Evolutionary conservation across 64 coral and sea anemone species (phyloP), one percentile per base, ranked within the genome.

Genomic region (Stichodactyla helianthus): DNA sequence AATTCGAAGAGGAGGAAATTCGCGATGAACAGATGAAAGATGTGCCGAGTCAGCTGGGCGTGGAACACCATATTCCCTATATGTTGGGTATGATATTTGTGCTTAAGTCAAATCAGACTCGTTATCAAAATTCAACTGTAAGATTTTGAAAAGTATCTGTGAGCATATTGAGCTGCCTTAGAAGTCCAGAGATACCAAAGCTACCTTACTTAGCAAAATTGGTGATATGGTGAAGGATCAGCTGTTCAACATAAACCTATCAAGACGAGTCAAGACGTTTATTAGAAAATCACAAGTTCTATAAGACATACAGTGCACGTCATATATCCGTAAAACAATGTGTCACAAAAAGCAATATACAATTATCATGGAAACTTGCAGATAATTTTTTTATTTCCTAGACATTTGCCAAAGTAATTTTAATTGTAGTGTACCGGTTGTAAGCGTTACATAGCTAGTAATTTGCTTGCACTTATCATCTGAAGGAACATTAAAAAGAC

Each of bases 21-120:
- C 79, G 56, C 15, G 58, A 71, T 57, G 79, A 89, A 22, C 55
- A 89, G 19, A 62, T 83, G 51, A 55, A 88, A 80, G 87, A 88
- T 60, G 0, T 88, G 54, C 87, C 67, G 76, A 79, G 53, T 59
- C 87, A 88, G 79, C 56, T 88, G 77, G 87, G 53, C 56, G 14
- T 88, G 77, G 87, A 88, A 58, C 87, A 88, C 79, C 86, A 57
- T 12, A 82, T 88, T 77, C 60, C 76, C 77, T 88, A 88, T 88
- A 88, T 88, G 76, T 82, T 22, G 87, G 78, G 15, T 81, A 88
- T 60, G 77, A 88, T 59, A 88, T 88, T 82, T 88, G 87, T 58
- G 57, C 50, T 64, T 12, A n/a, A 54, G 76, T 81, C 31, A 88
- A 88, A 77, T 63, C 76, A 61, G 77, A 51, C 6, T 74, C 87